Percentiles rank a stretch among this genome's conserved stretches.
Evolutionary conservation across 37 sponge, comb jelly and placozoan species (phyloP).

Genomic region (Mnemiopsis leidyi): DNA sequence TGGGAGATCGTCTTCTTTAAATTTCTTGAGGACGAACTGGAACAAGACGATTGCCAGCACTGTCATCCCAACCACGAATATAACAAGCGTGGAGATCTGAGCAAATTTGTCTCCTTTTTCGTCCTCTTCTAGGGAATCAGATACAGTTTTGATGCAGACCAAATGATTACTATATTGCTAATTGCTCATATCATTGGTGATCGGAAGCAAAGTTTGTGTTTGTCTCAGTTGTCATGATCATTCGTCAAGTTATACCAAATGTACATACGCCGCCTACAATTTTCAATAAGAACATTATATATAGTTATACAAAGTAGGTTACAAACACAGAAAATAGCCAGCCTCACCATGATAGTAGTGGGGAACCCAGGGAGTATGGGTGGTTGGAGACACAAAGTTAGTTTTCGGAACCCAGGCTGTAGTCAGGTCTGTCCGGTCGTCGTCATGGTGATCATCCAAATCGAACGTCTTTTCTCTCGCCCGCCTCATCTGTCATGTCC

Average conservation of each 20-base stretch:
- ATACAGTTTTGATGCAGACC: too few species aligned
- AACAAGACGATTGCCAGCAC: background rate
- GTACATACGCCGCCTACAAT: too few species aligned
- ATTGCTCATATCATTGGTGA: too few species aligned
- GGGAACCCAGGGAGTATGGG: background rate
- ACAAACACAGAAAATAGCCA: too few species aligned
- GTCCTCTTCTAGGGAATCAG: background rate
- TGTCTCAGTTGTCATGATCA: too few species aligned
- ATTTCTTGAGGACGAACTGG: background rate
- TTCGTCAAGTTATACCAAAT: too few species aligned
- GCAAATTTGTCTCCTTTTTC: background rate
- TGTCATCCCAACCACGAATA: background rate
- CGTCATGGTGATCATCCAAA: background rate
- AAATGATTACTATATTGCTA: too few species aligned
- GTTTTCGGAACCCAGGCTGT: background rate
- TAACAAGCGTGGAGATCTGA: background rate
- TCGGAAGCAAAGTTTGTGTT: too few species aligned
- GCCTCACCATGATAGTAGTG: background rate
- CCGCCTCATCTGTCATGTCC: background rate
- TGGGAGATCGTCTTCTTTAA: background rate
- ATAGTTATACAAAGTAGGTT: too few species aligned
- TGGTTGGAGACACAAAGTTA: background rate
- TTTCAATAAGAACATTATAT: too few species aligned
- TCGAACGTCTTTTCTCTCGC: background rate
- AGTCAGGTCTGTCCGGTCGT: background rate